Conservation (phyloP, 2,113 vertebrate genomes). For the Phalacrocorax pelagicus region DNA sequence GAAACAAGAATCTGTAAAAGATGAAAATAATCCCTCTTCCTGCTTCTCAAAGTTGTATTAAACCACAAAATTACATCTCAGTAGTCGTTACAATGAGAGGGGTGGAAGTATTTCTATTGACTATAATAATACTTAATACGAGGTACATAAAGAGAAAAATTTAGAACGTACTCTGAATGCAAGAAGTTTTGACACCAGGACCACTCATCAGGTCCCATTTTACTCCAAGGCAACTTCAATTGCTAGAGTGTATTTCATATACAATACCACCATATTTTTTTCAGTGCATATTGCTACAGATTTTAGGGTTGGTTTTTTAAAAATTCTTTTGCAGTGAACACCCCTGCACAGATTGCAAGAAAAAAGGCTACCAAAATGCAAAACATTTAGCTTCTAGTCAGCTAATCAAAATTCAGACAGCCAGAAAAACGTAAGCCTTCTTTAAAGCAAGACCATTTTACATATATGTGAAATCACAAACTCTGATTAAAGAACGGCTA, state of each 20-base stretch:
- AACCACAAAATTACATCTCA: background rate
- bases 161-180: background rate
- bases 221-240: background rate
- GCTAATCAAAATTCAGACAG: background rate
- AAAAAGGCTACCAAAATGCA: constrained; percentile 8
- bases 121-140: background rate
- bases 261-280: background rate
- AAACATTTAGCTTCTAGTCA: background rate
- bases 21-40: background rate
- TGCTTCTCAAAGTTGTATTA: background rate
- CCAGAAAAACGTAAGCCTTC: background rate
- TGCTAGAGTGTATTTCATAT: background rate
- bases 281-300: background rate
- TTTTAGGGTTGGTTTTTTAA: background rate
- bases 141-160: background rate
- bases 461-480: background rate
- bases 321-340: background rate
- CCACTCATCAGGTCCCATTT: background rate
- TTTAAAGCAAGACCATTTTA: background rate
- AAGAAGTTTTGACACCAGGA: background rate
- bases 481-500: background rate
- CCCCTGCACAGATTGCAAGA: background rate
- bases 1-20: background rate
- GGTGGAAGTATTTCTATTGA: background rate
- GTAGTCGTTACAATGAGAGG: background rate